Evolutionary conservation across 2,113 vertebrate genomes (phyloP).

Genomic region (Steatornis caripensis): DNA sequence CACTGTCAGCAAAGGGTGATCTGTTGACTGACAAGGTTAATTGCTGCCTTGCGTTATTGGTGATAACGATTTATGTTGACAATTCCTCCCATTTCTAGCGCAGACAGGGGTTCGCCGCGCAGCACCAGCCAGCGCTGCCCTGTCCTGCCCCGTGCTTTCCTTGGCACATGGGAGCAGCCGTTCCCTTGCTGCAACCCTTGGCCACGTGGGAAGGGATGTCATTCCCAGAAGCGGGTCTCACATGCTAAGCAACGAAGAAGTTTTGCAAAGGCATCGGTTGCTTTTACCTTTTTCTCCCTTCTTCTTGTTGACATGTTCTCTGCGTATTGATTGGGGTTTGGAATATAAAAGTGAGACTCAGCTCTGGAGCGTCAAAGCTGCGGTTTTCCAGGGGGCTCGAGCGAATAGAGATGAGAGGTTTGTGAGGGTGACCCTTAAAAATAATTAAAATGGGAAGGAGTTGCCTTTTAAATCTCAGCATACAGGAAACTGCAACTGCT

Average conservation of each 20-base stretch:
- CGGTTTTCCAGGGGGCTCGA: background rate
- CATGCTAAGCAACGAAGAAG: background rate
- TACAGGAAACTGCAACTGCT: background rate
- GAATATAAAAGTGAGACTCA: background rate
- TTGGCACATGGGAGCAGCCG: background rate
- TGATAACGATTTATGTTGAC: conserved; percentile 50
- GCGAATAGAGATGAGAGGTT: background rate
- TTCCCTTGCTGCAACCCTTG: background rate
- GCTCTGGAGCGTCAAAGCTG: background rate
- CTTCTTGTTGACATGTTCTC: background rate
- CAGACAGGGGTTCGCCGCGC: background rate
- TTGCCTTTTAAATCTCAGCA: background rate
- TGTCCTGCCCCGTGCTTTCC: background rate
- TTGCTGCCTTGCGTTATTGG: conserved; percentile 54
- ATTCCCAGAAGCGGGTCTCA: background rate
- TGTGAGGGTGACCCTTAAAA: conserved; percentile 4
- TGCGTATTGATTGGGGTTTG: conserved; percentile 5
- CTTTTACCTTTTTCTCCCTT: background rate
- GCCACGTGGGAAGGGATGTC: background rate
- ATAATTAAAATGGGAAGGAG: background rate
- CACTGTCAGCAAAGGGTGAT: conserved; percentile 52
- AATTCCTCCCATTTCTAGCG: background rate
- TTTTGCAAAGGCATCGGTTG: background rate
- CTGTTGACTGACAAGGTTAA: conserved; percentile 76
- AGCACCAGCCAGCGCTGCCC: background rate